These are phyloP conservation scores for Halocynthia roretzi DNA, from an alignment of 23 tunicate genomes.

Conservation along the genomic window DNA sequence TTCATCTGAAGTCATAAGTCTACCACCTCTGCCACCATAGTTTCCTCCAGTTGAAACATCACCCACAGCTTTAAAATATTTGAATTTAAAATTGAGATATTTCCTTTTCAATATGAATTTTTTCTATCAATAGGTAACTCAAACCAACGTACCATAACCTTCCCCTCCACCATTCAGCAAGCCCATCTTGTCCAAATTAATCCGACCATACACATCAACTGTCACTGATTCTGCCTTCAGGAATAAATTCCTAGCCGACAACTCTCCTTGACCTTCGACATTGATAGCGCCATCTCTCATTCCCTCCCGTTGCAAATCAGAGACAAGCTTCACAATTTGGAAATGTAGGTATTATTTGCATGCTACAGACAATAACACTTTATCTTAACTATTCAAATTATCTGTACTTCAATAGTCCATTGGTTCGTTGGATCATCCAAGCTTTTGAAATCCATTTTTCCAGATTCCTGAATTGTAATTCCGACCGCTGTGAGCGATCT, in stretches of 20 bases:
- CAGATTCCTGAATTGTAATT: constrained; percentile 11
- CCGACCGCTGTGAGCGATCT: constrained; percentile 12
- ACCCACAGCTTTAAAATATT: constrained; percentile 1
- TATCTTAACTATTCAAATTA: too few relatives aligned
- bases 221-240: constrained; percentile 4
- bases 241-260: constrained; percentile 1
- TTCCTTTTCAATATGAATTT: too few relatives aligned
- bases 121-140: neutral
- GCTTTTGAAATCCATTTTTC: constrained; percentile 19
- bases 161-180: constrained; percentile 1
- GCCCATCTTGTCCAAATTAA: constrained; percentile 5
- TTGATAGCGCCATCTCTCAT: constrained; percentile 8
- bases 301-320: neutral
- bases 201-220: constrained; percentile 1
- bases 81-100: neutral
- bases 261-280: constrained; percentile 7
- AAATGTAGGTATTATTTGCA: too few relatives aligned
- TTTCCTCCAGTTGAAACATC: constrained; percentile 12
- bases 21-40: constrained; percentile 27
- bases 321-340: neutral
- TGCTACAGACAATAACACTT: too few relatives aligned
- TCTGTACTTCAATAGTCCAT: constrained; percentile 8
- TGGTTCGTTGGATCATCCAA: constrained; percentile 1
- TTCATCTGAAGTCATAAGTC: constrained; percentile 8
- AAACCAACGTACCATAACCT: constrained; percentile 19